A percentile compares a stretch with the other conserved stretches of the same genome.
Conservation (phyloP, 2,113 vertebrate genomes). For the Bambusicola thoracicus region DNA sequence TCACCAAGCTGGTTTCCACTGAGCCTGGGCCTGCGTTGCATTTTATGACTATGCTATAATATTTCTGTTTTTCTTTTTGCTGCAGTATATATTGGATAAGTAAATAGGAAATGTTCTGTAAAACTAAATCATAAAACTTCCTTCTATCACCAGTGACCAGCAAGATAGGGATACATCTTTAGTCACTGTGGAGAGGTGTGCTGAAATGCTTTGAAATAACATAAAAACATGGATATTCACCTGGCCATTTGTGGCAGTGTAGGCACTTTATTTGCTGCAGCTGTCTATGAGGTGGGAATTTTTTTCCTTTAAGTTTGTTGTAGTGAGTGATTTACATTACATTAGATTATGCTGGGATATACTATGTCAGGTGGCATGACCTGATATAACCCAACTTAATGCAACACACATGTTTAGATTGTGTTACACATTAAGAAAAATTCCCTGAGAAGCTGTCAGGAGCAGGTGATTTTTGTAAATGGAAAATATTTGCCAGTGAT, state of each 20-base stretch:
- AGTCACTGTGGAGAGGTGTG: conserved; percentile 18
- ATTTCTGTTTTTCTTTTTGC: background rate
- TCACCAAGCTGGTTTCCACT: background rate
- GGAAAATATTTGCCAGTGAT: conserved; percentile 76
- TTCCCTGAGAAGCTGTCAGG: conserved; percentile 74
- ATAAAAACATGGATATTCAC: conserved; percentile 57
- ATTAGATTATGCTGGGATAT: conserved; percentile 77
- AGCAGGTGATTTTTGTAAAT: conserved; percentile 83
- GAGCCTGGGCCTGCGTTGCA: background rate
- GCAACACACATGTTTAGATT: conserved; percentile 80
- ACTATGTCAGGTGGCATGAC: conserved; percentile 80
- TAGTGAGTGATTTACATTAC: conserved; percentile 73
- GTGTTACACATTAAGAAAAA: conserved; percentile 75
- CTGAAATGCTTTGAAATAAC: conserved; percentile 60
- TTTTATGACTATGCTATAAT: conserved; percentile 41
- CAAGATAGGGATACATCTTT: background rate
- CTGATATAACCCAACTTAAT: conserved; percentile 84
- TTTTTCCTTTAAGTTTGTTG: conserved; percentile 70
- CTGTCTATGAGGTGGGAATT: conserved; percentile 71
- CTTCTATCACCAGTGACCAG: background rate
- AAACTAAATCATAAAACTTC: background rate
- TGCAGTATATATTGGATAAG: accelerated
- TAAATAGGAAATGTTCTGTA: background rate
- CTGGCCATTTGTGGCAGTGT: conserved; percentile 58
- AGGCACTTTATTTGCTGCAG: conserved; percentile 75